Conservation (phyloP, 2,797 vertebrate genomes). For the Cottoperca gobio region DNA sequence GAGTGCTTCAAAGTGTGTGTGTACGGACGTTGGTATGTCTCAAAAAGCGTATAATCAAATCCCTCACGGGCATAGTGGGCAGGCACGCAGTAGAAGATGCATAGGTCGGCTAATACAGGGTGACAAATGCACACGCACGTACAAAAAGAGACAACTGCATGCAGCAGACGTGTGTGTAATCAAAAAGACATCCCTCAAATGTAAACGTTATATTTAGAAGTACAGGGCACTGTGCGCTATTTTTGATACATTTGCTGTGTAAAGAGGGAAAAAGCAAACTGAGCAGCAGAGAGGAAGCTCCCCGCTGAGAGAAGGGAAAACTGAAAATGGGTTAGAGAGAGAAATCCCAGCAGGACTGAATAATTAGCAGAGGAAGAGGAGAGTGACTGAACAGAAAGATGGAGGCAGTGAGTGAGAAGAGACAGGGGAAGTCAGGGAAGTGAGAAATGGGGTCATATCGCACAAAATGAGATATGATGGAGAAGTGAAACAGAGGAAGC, state of each 20-base stretch:
- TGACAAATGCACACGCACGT: conserved; percentile 49
- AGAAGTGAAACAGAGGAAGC: conserved; percentile 13
- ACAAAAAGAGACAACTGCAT: background rate
- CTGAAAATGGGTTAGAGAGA: conserved; percentile 30
- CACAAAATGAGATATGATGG: conserved; percentile 16
- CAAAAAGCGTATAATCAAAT: conserved; percentile 57
- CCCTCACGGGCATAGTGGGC: conserved; percentile 30
- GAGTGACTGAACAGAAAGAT: conserved; percentile 11
- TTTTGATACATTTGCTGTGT: background rate
- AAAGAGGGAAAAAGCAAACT: conserved; percentile 22
- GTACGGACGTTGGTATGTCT: conserved; percentile 14
- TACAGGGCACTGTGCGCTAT: background rate
- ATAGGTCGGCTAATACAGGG: conserved; percentile 62
- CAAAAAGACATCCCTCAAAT: conserved; percentile 16
- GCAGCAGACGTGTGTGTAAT: background rate
- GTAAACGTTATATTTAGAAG: conserved; percentile 9
- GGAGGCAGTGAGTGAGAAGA: conserved; percentile 20
- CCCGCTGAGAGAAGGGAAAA: background rate
- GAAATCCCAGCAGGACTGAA: conserved; percentile 23
- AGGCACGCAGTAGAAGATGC: conserved; percentile 48
- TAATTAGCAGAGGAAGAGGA: conserved; percentile 38
- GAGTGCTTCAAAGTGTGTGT: conserved; percentile 21
- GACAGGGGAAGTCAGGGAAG: conserved; percentile 5
- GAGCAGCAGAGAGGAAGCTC: conserved; percentile 8
- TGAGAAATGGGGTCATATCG: conserved; percentile 32